phyloP scores from a whole-genome alignment of 1,140 invertebrate species.

The Drosophila tani region DNA sequence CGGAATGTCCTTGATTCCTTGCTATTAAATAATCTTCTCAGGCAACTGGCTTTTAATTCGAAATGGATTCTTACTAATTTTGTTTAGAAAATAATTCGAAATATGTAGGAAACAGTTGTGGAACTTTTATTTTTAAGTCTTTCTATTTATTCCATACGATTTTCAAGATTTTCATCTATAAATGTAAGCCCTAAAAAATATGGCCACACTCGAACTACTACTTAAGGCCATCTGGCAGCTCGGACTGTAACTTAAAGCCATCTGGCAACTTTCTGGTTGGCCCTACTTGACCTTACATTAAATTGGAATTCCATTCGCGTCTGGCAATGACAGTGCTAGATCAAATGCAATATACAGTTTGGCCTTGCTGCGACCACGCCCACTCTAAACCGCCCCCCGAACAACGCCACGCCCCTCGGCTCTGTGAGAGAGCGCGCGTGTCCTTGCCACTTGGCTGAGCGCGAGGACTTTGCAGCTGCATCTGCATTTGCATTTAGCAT shows the following conservation, averaged over 20 bases:
- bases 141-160: no score
- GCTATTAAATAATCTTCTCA: neutral
- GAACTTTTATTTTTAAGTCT: neutral
- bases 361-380: conserved; percentile 42
- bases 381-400: conserved; percentile 1
- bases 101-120: neutral
- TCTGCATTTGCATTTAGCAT: conserved; percentile 12
- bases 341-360: conserved; percentile 58
- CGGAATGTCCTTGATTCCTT: neutral
- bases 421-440: conserved; percentile 24
- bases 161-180: no score
- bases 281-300: conserved; percentile 14
- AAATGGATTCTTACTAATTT: neutral
- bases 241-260: neutral
- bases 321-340: conserved; percentile 40
- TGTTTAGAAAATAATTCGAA: neutral
- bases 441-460: conserved; percentile 60
- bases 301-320: conserved; percentile 27
- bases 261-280: neutral
- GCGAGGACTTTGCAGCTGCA: conserved; percentile 37
- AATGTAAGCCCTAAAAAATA: no score
- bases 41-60: neutral
- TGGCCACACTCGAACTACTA: neutral
- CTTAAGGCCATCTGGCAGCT: neutral
- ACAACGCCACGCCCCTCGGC: conserved; percentile 19